Evolutionary conservation across 2,888 invertebrate species (phyloP).

Genomic region (Thera britannica): DNA sequence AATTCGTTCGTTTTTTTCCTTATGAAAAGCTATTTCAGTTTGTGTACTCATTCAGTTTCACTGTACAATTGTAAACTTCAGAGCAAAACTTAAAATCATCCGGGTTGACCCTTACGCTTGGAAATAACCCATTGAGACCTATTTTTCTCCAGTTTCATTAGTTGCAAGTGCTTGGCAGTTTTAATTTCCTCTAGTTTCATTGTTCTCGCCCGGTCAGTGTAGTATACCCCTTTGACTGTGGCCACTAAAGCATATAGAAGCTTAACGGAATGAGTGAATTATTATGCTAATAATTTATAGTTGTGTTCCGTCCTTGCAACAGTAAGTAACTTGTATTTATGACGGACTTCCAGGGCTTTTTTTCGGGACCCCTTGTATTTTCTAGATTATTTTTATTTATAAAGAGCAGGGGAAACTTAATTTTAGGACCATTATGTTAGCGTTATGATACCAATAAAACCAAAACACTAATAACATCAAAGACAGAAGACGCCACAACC

Average conservation of each 20-base stretch:
- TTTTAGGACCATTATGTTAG: too few relatives aligned
- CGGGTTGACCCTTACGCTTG: constrained; percentile 5
- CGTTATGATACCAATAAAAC: too few relatives aligned
- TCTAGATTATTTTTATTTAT: background rate
- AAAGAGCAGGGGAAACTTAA: too few relatives aligned
- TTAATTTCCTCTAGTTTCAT: constrained; percentile 48
- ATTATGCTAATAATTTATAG: background rate
- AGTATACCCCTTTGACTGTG: constrained; percentile 11
- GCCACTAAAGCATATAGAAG: constrained; percentile 7
- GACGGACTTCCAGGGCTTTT: too few relatives aligned
- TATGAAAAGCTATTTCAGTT: too few relatives aligned
- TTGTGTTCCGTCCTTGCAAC: background rate
- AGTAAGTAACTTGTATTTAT: background rate
- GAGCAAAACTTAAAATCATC: background rate
- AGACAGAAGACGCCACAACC: too few relatives aligned
- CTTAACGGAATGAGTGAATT: background rate
- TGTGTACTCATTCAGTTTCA: background rate
- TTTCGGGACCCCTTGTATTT: too few relatives aligned
- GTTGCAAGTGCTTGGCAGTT: constrained; percentile 43
- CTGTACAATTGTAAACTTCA: background rate
- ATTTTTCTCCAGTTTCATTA: constrained; percentile 50
- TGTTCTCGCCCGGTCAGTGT: constrained; percentile 22
- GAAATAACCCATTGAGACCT: constrained; percentile 22
- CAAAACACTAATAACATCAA: too few relatives aligned
- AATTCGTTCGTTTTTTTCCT: too few relatives aligned